Percentiles rank a stretch among this genome's conserved stretches.
These are phyloP conservation scores for Erpetoichthys calabaricus DNA, from an alignment of 2,797 vertebrate genomes.

Conservation along the genomic window DNA sequence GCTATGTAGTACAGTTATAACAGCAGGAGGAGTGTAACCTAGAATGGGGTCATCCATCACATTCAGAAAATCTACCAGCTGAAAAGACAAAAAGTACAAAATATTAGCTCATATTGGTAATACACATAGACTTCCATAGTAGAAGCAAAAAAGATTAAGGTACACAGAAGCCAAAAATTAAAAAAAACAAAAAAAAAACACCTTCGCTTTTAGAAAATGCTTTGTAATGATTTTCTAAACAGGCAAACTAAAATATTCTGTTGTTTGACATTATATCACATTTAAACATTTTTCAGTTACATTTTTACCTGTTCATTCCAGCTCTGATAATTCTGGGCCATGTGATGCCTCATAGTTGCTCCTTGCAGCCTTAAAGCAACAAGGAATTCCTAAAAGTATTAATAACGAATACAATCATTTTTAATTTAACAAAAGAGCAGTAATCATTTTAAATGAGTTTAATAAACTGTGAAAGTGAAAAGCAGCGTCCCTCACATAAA, in stretches of 20 bases:
- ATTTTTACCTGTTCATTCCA: slow-evolving; percentile 73
- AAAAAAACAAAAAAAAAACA: too few relatives aligned
- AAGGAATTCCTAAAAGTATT: slow-evolving; percentile 62
- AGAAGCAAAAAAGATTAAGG: too few relatives aligned
- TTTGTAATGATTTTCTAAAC: too few relatives aligned
- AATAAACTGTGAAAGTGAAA: not conserved
- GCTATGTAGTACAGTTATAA: slow-evolving; percentile 79
- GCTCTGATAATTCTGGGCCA: slow-evolving; percentile 63
- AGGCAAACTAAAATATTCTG: too few relatives aligned
- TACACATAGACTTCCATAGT: too few relatives aligned
- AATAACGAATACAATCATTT: too few relatives aligned
- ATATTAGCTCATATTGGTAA: not conserved
- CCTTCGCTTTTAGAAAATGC: too few relatives aligned
- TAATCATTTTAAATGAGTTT: not conserved
- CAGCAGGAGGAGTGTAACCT: slow-evolving; percentile 71
- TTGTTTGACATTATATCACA: too few relatives aligned
- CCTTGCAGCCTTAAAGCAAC: slow-evolving; percentile 72
- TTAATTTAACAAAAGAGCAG: too few relatives aligned
- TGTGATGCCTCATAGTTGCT: slow-evolving; percentile 69
- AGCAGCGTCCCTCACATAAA: not conserved
- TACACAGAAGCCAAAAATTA: too few relatives aligned
- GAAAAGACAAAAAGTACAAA: not conserved
- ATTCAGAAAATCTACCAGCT: slow-evolving; percentile 79
- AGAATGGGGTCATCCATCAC: slow-evolving; percentile 79
- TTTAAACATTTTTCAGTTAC: too few relatives aligned